phyloP scores from a whole-genome alignment of 1,140 invertebrate species.

The Sitophilus oryzae region DNA sequence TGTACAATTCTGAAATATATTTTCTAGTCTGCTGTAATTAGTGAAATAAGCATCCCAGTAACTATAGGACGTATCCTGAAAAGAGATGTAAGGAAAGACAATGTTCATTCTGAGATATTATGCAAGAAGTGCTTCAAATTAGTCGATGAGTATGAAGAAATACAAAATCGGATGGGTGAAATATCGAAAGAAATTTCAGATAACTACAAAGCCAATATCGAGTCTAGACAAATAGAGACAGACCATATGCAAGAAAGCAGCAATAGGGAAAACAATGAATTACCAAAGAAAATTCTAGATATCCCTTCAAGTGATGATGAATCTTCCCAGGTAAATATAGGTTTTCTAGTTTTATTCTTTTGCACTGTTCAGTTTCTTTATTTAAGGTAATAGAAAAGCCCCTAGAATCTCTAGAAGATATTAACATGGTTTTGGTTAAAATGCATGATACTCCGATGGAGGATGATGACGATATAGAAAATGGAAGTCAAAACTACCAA shows the following conservation, averaged over 20 bases:
- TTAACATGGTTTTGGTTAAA: constrained; percentile 39
- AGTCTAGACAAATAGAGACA: constrained; percentile 21
- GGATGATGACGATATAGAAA: constrained; percentile 15
- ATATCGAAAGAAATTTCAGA: constrained; percentile 36
- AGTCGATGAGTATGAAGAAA: constrained; percentile 56
- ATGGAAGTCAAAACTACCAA: constrained; percentile 7
- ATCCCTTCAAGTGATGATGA: constrained; percentile 43
- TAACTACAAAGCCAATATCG: constrained; percentile 34
- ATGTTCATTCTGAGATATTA: constrained; percentile 50
- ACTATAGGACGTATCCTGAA: constrained; percentile 50
- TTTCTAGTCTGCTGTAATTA: neutral
- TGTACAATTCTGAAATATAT: constrained; percentile 1
- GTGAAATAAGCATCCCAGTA: constrained; percentile 39
- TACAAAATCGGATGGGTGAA: constrained; percentile 43
- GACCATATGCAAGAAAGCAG: constrained; percentile 5
- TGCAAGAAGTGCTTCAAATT: constrained; percentile 62
- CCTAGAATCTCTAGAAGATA: constrained; percentile 36
- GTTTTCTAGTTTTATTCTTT: neutral
- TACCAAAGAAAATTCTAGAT: constrained; percentile 38
- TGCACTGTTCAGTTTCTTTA: neutral
- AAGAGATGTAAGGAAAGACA: constrained; percentile 46
- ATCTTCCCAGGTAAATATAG: constrained; percentile 22
- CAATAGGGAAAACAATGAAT: constrained; percentile 19
- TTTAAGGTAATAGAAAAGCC: constrained; percentile 23
- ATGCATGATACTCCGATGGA: constrained; percentile 33